A percentile compares a stretch with the other conserved stretches of the same genome.
Evolutionary conservation across 1,140 invertebrate species (phyloP).

Genomic region (Stegodyphus mimosarum): DNA sequence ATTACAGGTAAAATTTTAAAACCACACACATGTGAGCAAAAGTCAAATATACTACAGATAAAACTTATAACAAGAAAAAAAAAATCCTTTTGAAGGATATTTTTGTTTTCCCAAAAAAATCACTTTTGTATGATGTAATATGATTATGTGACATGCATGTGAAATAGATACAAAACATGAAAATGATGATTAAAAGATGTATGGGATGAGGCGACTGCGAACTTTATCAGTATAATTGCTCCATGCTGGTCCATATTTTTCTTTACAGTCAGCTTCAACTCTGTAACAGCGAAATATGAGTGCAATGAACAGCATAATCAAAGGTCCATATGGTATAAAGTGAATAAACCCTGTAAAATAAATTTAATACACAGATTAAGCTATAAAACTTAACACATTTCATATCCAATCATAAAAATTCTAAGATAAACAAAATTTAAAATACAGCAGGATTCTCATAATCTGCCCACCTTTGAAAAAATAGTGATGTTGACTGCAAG

Average conservation of each 20-base stretch:
- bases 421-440: no score
- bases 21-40: no score
- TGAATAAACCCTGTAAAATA: slow-evolving; percentile 37
- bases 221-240: slow-evolving; percentile 55
- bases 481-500: no score
- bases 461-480: no score
- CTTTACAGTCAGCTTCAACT: slow-evolving; percentile 49
- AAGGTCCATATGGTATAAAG: slow-evolving; percentile 38
- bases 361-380: no score
- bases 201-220: slow-evolving; percentile 57
- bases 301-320: slow-evolving; percentile 22
- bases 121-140: slow-evolving; percentile 29
- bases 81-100: slow-evolving; percentile 41
- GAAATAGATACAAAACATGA: slow-evolving; percentile 45
- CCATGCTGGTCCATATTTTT: slow-evolving; percentile 57
- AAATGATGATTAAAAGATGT: slow-evolving; percentile 48
- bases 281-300: slow-evolving; percentile 34
- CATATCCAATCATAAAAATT: no score
- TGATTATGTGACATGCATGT: slow-evolving; percentile 14
- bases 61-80: no score
- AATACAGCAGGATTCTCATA: no score
- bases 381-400: no score
- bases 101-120: slow-evolving; percentile 26
- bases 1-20: no score
- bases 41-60: no score